Conservation (phyloP, 1,140 invertebrate species). For the Megalonaias nervosa region DNA sequence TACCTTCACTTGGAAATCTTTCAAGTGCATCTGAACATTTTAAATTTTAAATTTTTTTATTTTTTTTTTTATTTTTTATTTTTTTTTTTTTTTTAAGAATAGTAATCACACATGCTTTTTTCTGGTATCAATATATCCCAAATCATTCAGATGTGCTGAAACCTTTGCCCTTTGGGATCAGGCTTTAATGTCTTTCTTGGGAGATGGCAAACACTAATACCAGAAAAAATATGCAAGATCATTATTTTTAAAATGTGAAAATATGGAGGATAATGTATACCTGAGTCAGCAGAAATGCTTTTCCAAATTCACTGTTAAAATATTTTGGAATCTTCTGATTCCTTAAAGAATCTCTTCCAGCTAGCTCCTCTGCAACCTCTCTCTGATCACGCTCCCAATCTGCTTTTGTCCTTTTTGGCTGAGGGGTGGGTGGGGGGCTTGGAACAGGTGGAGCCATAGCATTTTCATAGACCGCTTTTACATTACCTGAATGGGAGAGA, state of each 20-base stretch:
- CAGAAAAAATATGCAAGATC: no score
- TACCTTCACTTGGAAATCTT: no score
- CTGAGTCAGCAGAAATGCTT: slow-evolving; percentile 63
- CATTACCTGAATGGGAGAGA: slow-evolving; percentile 40
- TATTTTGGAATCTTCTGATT: slow-evolving; percentile 65
- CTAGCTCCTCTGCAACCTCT: slow-evolving; percentile 58
- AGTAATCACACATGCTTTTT: no score
- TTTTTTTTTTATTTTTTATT: no score
- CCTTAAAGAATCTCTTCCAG: slow-evolving; percentile 52
- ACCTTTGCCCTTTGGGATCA: no score
- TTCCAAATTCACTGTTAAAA: slow-evolving; percentile 69
- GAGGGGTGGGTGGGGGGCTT: slow-evolving; percentile 63
- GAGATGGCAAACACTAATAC: no score
- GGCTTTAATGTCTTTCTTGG: no score
- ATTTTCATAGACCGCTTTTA: slow-evolving; percentile 61
- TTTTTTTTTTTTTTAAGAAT: no score
- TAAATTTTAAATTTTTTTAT: no score
- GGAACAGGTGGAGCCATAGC: slow-evolving; percentile 55
- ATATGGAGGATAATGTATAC: slow-evolving; percentile 21
- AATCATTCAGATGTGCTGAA: no score
- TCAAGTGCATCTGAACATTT: no score
- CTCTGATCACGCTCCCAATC: slow-evolving; percentile 66
- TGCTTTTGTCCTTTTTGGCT: slow-evolving; percentile 56
- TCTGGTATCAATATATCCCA: no score
- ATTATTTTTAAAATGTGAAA: neutral